These are phyloP conservation scores for Nyctereutes procyonoides DNA, from an alignment of 2,113 vertebrate species.

Conservation along the genomic window DNA sequence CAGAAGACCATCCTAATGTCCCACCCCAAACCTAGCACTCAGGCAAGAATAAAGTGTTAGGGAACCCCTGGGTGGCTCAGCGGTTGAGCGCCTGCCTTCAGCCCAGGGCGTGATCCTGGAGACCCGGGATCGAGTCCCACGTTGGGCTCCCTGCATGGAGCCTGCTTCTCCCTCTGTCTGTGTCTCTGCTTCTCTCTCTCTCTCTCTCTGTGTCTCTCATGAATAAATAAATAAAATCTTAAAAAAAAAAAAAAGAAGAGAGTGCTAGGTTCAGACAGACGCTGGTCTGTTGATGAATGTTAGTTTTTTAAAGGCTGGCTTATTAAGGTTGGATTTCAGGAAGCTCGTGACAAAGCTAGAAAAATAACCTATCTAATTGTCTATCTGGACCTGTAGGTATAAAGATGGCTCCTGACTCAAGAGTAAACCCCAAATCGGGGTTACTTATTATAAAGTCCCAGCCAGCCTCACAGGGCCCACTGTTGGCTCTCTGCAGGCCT, in stretches of 20 bases:
- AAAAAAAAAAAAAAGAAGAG: not conserved
- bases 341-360: not conserved
- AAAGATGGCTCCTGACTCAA: not conserved
- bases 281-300: not conserved
- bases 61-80: too few species aligned
- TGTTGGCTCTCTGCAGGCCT: fast-evolving
- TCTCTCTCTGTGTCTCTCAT: too few species aligned
- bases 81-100: too few species aligned
- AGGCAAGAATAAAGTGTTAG: not conserved
- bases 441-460: not conserved
- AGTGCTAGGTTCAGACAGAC: not conserved
- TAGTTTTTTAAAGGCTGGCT: not conserved
- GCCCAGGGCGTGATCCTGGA: too few species aligned
- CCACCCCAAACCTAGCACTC: not conserved
- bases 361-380: not conserved
- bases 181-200: too few species aligned
- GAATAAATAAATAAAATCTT: too few species aligned
- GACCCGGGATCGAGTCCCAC: too few species aligned
- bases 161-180: too few species aligned
- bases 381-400: not conserved
- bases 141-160: too few species aligned
- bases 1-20: not conserved
- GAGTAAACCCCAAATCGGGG: not conserved
- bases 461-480: fast-evolving
- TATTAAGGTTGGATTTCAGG: not conserved